phyloP scores from a whole-genome alignment of 2,113 vertebrate genomes.

The Chauna torquata region DNA sequence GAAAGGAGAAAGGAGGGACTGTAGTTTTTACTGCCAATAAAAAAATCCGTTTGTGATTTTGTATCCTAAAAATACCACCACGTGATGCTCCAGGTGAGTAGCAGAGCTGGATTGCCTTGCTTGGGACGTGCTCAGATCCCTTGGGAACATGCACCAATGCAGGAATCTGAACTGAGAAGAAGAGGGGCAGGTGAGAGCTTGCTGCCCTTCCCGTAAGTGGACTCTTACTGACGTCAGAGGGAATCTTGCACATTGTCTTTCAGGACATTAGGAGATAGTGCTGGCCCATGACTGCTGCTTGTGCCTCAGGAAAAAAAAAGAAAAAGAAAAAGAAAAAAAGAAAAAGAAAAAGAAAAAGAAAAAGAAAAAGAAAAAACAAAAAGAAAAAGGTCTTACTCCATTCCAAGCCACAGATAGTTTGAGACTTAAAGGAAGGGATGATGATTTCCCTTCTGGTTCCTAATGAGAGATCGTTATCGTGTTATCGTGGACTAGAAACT shows the following conservation, averaged over 20 bases:
- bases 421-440: background rate
- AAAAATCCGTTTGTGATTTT: background rate
- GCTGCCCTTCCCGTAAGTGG: background rate
- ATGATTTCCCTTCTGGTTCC: background rate
- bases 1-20: background rate
- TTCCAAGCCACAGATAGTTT: background rate
- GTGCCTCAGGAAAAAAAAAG: background rate
- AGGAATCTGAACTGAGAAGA: background rate
- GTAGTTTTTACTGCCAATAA: background rate
- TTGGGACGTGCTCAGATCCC: background rate
- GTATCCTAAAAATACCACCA: background rate
- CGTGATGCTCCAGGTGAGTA: background rate
- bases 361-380: no score
- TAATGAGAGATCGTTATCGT: background rate
- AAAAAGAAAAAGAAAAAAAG: no score
- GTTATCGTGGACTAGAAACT: background rate
- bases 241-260: background rate
- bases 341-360: no score
- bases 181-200: background rate
- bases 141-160: background rate
- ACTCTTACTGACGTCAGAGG: background rate
- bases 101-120: background rate
- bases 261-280: background rate
- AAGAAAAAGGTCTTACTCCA: no score
- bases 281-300: background rate